phyloP scores from a whole-genome alignment of 92 coral and sea anemone species.

The Heliopora coerulea region DNA sequence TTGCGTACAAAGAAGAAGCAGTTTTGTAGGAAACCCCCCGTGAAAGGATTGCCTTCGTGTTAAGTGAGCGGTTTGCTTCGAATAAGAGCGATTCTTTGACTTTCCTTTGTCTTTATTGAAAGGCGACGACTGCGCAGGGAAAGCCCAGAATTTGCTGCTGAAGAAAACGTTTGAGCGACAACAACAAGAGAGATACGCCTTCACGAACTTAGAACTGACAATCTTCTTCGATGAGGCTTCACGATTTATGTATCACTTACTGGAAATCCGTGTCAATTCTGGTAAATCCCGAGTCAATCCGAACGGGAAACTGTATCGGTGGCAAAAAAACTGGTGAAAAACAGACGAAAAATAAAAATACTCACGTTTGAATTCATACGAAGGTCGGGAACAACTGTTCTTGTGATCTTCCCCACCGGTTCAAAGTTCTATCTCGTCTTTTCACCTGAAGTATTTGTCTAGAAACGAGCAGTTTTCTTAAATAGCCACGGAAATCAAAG shows the following conservation, averaged over 20 bases:
- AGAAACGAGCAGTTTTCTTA: neutral
- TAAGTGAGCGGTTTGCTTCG: neutral
- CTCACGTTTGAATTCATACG: slow-evolving; percentile 11
- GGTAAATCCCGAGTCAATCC: neutral
- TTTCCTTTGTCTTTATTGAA: neutral
- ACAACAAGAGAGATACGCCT: neutral
- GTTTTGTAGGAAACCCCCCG: slow-evolving; percentile 39
- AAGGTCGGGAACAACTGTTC: neutral
- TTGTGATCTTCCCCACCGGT: slow-evolving; percentile 36
- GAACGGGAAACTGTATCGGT: neutral
- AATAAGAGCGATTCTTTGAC: neutral
- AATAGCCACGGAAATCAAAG: neutral
- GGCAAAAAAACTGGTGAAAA: neutral
- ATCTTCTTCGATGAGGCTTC: neutral
- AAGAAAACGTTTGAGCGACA: neutral
- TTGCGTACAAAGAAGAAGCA: slow-evolving; percentile 14
- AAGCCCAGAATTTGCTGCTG: neutral
- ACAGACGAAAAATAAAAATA: neutral
- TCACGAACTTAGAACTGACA: neutral
- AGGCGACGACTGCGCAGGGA: neutral
- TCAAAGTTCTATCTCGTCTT: neutral
- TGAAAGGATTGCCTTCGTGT: neutral
- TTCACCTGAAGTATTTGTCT: slow-evolving; percentile 1
- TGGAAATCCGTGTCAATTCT: neutral
- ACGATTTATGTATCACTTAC: neutral